Evolutionary conservation across 2,113 vertebrate species (phyloP).

Genomic region (Poeciliopsis turrubarensis): DNA sequence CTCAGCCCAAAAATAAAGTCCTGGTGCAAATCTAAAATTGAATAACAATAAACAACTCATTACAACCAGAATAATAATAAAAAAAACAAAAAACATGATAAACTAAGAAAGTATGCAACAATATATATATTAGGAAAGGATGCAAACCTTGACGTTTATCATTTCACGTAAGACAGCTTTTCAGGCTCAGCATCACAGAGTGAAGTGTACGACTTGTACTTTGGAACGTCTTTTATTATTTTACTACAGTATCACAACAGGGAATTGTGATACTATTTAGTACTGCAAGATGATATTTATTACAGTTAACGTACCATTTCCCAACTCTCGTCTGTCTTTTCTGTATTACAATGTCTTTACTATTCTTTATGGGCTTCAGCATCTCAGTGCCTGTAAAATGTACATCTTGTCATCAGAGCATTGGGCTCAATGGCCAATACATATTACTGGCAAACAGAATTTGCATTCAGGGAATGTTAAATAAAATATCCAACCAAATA

Average conservation of each 20-base stretch:
- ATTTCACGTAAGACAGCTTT: not conserved
- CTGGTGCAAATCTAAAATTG: not conserved
- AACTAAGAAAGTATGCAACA: not conserved
- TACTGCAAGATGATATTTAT: not conserved
- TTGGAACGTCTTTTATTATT: not conserved
- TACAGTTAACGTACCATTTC: too few relatives aligned
- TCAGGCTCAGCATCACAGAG: not conserved
- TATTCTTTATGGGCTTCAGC: not conserved
- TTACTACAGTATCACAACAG: not conserved
- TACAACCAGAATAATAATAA: not conserved
- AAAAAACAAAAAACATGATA: too few relatives aligned
- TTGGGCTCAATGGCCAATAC: too few relatives aligned
- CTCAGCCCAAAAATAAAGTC: not conserved
- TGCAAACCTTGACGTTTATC: not conserved
- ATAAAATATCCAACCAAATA: too few relatives aligned
- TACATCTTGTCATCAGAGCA: too few relatives aligned
- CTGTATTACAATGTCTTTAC: not conserved
- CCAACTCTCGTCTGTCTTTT: not conserved
- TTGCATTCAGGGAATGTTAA: too few relatives aligned
- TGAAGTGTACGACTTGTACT: constrained; percentile 4
- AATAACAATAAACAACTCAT: not conserved
- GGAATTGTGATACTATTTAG: not conserved
- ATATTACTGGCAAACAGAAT: too few relatives aligned
- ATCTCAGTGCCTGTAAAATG: too few relatives aligned
- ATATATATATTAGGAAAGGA: not conserved